A percentile compares a stretch with the other conserved stretches of the same genome.
Evolutionary conservation across 2,797 vertebrate genomes (phyloP).

Genomic region (Galaxias olidus): DNA sequence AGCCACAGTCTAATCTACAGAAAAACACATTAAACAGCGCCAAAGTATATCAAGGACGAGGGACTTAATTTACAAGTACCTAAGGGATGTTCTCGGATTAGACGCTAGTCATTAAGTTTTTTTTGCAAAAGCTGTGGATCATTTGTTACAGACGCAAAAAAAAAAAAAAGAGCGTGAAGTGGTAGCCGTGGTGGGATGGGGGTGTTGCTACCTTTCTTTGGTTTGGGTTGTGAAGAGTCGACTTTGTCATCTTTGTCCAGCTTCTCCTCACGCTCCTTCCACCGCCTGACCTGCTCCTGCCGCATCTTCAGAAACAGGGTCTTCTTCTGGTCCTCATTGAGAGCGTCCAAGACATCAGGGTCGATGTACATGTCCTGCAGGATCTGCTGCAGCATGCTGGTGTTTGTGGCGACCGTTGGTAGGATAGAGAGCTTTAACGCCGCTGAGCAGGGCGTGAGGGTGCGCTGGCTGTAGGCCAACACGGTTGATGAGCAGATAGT

Average conservation of each 20-base stretch:
- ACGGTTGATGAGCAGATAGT: conserved; percentile 38
- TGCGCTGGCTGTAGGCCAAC: conserved; percentile 34
- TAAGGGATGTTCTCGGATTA: too few species aligned
- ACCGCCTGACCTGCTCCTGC: conserved; percentile 56
- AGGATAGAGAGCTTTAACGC: neutral
- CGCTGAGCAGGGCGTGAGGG: neutral
- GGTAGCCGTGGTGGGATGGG: neutral
- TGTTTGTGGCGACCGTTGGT: too few species aligned
- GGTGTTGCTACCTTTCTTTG: conserved; percentile 33
- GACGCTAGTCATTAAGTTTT: too few species aligned
- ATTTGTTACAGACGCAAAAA: too few species aligned
- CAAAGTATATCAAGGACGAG: too few species aligned
- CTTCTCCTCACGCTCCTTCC: conserved; percentile 55
- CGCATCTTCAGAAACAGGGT: conserved; percentile 59
- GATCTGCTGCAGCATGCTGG: conserved; percentile 62
- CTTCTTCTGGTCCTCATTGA: conserved; percentile 59
- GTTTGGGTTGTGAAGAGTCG: conserved; percentile 24
- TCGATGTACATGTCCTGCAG: conserved; percentile 62
- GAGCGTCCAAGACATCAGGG: conserved; percentile 51
- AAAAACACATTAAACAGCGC: neutral
- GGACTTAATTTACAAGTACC: too few species aligned
- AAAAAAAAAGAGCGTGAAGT: neutral
- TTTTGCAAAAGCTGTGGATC: too few species aligned
- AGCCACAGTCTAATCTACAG: conserved; percentile 8
- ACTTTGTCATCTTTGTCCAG: conserved; percentile 23